Percentiles rank a stretch among this genome's conserved stretches.
Evolutionary conservation across 2,113 vertebrate genomes (phyloP).

Genomic region (Carettochelys insculpta): DNA sequence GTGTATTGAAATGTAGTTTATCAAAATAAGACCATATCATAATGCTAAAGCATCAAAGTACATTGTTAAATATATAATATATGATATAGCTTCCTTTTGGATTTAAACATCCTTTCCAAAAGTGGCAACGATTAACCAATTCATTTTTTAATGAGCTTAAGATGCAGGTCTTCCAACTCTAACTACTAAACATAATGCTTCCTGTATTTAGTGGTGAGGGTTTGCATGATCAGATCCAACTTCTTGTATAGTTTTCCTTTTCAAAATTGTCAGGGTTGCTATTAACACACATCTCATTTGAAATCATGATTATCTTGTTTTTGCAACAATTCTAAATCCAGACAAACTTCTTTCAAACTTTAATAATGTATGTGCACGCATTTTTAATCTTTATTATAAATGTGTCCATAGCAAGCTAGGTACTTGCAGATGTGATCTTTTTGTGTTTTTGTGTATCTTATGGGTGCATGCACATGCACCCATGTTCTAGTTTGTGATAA

Average conservation of each 20-base stretch:
- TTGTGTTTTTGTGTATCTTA: accelerated
- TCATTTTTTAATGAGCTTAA: neutral
- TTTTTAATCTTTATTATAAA: neutral
- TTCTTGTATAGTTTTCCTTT: neutral
- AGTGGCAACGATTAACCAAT: neutral
- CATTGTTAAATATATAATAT: neutral
- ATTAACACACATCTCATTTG: neutral
- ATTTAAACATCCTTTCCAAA: neutral
- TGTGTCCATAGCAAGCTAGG: accelerated
- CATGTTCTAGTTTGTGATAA: neutral
- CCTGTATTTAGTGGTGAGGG: neutral
- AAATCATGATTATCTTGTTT: neutral
- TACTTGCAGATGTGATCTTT: accelerated
- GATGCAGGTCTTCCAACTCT: accelerated
- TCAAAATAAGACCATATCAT: constrained; percentile 9
- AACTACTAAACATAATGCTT: neutral
- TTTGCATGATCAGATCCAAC: neutral
- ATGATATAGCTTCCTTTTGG: neutral
- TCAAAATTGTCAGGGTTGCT: neutral
- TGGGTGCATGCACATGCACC: neutral
- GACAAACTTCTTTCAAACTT: neutral
- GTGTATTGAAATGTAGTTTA: neutral
- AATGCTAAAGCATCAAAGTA: neutral
- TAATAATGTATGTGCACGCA: neutral
- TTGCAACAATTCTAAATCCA: neutral